phyloP scores from a whole-genome alignment of 2,797 vertebrate genomes.

The Peromyscus aztecus region DNA sequence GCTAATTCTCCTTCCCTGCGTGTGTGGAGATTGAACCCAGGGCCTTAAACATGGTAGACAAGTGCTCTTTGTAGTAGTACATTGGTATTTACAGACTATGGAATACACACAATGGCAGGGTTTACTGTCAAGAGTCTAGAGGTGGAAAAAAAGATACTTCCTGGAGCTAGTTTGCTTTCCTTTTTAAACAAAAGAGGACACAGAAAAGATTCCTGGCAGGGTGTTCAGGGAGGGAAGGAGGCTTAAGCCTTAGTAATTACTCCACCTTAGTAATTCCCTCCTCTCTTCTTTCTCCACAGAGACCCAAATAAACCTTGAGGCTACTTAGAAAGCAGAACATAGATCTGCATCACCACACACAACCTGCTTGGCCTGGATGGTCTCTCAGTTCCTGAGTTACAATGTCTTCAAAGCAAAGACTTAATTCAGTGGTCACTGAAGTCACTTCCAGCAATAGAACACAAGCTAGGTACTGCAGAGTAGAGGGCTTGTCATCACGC shows the following conservation, averaged over 20 bases:
- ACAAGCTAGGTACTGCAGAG: not conserved
- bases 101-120: not conserved
- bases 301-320: not conserved
- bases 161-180: not conserved
- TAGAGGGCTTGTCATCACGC: not conserved
- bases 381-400: not conserved
- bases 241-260: not conserved
- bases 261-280: not conserved
- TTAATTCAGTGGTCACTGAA: not conserved
- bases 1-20: not conserved
- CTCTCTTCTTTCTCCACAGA: not conserved
- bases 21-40: not conserved
- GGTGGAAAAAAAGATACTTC: not conserved
- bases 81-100: not conserved
- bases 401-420: not conserved
- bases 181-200: not conserved
- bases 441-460: not conserved
- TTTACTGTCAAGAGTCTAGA: not conserved
- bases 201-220: not conserved
- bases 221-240: not conserved
- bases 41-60: not conserved
- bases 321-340: not conserved
- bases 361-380: not conserved
- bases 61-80: not conserved
- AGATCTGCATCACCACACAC: not conserved